Base-by-base conservation (phyloP, 2,113 vertebrate genomes). In the Callionymus lyra region DNA sequence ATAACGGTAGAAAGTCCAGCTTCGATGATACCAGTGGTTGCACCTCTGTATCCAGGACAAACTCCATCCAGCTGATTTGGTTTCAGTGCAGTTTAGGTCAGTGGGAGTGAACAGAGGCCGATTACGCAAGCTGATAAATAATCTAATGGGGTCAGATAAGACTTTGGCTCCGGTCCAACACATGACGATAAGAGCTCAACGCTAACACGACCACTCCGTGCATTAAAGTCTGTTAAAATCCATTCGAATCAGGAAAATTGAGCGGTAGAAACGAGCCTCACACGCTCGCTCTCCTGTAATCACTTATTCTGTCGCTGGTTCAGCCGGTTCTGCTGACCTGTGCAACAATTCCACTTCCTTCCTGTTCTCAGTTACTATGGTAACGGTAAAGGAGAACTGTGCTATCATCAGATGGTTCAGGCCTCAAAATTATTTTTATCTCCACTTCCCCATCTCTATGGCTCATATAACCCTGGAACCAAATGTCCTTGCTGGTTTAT, bases 331-430 rank as follows among this genome's bases (percentile, higher is more conserved):
- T 68, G 68, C 80, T 79, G 72, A 81, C 65, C 61, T 68, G 19
- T 44, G 66, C 72, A 77, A 74, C 70, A 72, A 44, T 67, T 59
- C 45, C 41, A 70, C 71, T 82, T 80, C 74, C 76, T 80, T 76
- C 76, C 70, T 72, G 70, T 77, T 50, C 50, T 6, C 10, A 6
- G 65, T 67, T 50, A 38, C 59, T 62, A 74, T 71, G 56, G 67
- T 59, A 70, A 77, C 76, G 68, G 58, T 27, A 63, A 70, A 67
- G 50, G 34, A 74, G 63, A 67, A 69, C 57, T 64, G 53, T 44
- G 38, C 58, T 67, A 61, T 72, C 50, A 48, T 65, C 56, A 43
- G 50, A 65, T 62, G 52, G 68, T 79, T 75, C 16, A 21, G 59
- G 41, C 64, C 21, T 10, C 45, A 66, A 68, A 65, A 46, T 47